Percentiles rank a stretch among this genome's conserved stretches.
phyloP scores from a whole-genome alignment of 1,140 invertebrate genomes.

The Lordiphosa collinella region DNA sequence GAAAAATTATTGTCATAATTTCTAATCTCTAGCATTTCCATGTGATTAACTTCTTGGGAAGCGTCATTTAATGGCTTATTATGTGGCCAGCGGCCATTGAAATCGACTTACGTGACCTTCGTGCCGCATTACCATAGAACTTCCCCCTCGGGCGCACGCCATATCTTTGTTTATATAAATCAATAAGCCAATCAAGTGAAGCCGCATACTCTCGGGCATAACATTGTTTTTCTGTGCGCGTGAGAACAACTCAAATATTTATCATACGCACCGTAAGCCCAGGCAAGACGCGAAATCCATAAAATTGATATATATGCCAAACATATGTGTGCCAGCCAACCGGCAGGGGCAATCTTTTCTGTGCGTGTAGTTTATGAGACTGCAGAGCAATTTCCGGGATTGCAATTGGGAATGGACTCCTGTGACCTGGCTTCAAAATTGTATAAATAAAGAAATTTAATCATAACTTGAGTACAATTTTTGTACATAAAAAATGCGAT shows the following conservation, averaged over 20 bases:
- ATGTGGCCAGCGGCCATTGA: conserved; percentile 16
- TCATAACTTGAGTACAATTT: too few relatives aligned
- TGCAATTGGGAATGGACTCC: too few relatives aligned
- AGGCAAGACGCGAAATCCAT: conserved; percentile 16
- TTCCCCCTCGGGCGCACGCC: not conserved
- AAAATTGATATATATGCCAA: not conserved
- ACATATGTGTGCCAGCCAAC: conserved; percentile 6
- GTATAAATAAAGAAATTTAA: too few relatives aligned
- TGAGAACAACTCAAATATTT: conserved; percentile 44
- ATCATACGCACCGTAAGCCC: conserved; percentile 22
- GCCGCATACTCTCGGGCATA: not conserved
- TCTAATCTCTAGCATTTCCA: conserved; percentile 74
- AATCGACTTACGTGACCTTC: conserved; percentile 5
- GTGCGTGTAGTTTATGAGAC: not conserved
- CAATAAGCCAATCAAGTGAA: conserved; percentile 53
- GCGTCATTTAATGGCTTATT: conserved; percentile 63
- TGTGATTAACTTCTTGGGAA: conserved; percentile 66
- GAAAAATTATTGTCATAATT: conserved; percentile 76
- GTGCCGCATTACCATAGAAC: conserved; percentile 5
- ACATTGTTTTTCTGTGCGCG: conserved; percentile 7
- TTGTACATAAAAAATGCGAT: too few relatives aligned
- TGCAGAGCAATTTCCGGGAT: not conserved
- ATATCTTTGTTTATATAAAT: conserved; percentile 26
- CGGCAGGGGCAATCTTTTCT: conserved; percentile 12
- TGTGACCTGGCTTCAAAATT: too few relatives aligned